Percentiles rank a stretch among this genome's conserved stretches.
Evolutionary conservation across 2,797 vertebrate species (phyloP).

Genomic region (Cuniculus paca): DNA sequence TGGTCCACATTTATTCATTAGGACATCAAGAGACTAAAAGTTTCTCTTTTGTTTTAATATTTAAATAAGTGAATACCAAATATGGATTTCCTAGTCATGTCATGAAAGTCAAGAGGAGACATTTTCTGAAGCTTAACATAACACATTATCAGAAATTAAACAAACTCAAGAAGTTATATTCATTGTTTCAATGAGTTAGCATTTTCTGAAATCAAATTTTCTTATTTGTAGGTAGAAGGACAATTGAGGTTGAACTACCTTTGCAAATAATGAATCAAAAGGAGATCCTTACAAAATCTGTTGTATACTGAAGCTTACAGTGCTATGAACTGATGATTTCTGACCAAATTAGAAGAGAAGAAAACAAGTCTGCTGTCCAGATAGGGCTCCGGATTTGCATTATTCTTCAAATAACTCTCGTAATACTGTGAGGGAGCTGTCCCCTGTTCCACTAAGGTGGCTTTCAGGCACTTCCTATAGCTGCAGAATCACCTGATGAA

Average conservation of each 20-base stretch:
- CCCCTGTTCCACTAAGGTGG: rapidly evolving
- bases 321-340: background rate
- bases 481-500: background rate
- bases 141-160: background rate
- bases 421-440: background rate
- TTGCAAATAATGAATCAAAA: background rate
- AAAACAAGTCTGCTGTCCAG: background rate
- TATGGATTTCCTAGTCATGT: background rate
- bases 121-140: conserved; percentile 1
- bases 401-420: background rate
- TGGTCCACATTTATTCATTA: background rate
- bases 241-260: background rate
- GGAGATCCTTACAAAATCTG: background rate
- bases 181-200: background rate
- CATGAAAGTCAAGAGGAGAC: background rate
- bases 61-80: background rate
- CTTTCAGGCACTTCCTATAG: background rate
- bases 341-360: background rate
- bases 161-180: background rate
- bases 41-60: background rate
- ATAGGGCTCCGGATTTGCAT: background rate
- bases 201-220: background rate
- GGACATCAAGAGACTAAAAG: background rate
- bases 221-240: background rate
- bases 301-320: background rate